Base-by-base conservation (phyloP, 1,140 invertebrate species). In the Chelonus insularis region DNA sequence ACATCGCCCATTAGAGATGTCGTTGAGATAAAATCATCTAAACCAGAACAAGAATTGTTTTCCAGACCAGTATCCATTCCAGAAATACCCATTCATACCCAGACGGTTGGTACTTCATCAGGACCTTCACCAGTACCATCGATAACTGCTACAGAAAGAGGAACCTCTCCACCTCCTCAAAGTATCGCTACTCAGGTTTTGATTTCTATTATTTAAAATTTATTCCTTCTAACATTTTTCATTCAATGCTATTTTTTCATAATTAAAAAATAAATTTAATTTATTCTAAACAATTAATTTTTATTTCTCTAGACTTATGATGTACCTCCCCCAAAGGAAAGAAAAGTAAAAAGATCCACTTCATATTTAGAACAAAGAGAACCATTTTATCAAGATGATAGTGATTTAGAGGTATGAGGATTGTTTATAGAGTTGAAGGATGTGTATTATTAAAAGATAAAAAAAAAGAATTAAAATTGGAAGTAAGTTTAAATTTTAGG, bases 161-260 rank as follows among this genome's bases (percentile, higher is more conserved):
- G 91, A 60, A 94, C 92, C 16, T 94, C 92, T 14, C 92, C 92
- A 51, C 90, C 91, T 34, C 92, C 92, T 5, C 92, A 94, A 79
- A 91, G 84, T 74, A 92, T 92, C 68, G 91, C 91, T 21, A 94
- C 92, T 21, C 92, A 94, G 86, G 92, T 93, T 86, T 81, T 71
- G 65, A 45, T 32, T 39, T 56, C n/a, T n/a, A n/a, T n/a, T n/a
- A n/a, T n/a, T n/a, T n/a, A n/a, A n/a, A n/a, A n/a, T n/a, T n/a
- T n/a, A n/a, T n/a, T n/a, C n/a, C n/a, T n/a, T n/a, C n/a, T n/a
- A n/a, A n/a, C n/a, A n/a, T n/a, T n/a, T n/a, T n/a, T n/a, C n/a
- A n/a, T n/a, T n/a, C n/a, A n/a, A n/a, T n/a, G n/a, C n/a, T n/a
- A n/a, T n/a, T n/a, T n/a, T n/a, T n/a, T n/a, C n/a, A n/a, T n/a